Percentiles rank a stretch among this genome's conserved stretches.
Evolutionary conservation across 1,140 invertebrate genomes (phyloP).

Genomic region (Anthonomus grandis): DNA sequence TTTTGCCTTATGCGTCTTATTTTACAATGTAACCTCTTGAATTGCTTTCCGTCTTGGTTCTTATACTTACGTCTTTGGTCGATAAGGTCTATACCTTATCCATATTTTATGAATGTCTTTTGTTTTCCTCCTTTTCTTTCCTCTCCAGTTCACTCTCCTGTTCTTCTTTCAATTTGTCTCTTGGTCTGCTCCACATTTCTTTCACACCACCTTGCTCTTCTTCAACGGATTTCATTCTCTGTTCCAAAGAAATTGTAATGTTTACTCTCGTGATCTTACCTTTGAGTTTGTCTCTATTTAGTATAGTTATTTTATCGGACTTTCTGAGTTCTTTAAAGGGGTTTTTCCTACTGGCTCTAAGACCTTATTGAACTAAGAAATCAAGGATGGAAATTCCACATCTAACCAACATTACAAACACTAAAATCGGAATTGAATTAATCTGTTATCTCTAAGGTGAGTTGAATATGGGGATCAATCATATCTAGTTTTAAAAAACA

Average conservation of each 20-base stretch:
- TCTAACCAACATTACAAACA: too few relatives aligned
- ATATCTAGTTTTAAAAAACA: too few relatives aligned
- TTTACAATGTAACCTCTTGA: neutral
- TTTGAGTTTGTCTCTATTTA: constrained; percentile 5
- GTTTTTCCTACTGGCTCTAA: too few relatives aligned
- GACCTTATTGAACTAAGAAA: too few relatives aligned
- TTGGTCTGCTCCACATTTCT: neutral
- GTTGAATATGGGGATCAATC: too few relatives aligned
- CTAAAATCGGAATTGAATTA: too few relatives aligned
- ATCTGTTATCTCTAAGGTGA: too few relatives aligned
- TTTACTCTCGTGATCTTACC: neutral
- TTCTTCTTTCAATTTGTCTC: neutral
- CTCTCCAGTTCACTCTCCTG: constrained; percentile 20
- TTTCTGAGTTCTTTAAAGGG: constrained; percentile 1
- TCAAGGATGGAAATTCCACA: too few relatives aligned
- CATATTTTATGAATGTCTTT: too few relatives aligned
- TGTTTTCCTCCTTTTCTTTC: too few relatives aligned
- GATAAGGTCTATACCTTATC: constrained; percentile 18
- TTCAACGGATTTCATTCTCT: neutral
- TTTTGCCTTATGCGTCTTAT: constrained; percentile 2
- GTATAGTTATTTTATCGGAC: neutral
- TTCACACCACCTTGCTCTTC: neutral
- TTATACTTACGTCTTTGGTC: constrained; percentile 18
- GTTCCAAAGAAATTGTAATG: constrained; percentile 2
- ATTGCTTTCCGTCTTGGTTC: neutral